Conservation (phyloP, 1,140 invertebrate species). For the Delia radicum region DNA sequence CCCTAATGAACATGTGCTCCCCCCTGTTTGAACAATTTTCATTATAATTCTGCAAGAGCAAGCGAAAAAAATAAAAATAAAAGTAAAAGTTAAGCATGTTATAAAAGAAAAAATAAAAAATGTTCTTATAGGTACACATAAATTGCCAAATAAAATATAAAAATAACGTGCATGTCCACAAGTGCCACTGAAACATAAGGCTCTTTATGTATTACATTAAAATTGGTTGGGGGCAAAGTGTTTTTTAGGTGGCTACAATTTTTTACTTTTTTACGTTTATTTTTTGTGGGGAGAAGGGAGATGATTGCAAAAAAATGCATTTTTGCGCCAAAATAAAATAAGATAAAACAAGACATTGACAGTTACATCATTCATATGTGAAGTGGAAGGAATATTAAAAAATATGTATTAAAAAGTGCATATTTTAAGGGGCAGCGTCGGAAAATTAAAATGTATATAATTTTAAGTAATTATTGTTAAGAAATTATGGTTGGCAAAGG, state of each 20-base stretch:
- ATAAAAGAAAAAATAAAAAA: neutral
- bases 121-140: neutral
- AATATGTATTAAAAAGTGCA: neutral
- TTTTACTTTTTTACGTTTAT: neutral
- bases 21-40: neutral
- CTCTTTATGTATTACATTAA: neutral
- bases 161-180: neutral
- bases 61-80: neutral
- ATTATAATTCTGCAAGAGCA: neutral
- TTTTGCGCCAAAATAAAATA: neutral
- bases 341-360: constrained; percentile 5
- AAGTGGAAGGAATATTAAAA: neutral
- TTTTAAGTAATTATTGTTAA: too few relatives aligned
- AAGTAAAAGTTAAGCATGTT: neutral
- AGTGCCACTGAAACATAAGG: neutral
- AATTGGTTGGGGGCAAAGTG: too few relatives aligned
- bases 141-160: too few relatives aligned
- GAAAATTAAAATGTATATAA: too few relatives aligned
- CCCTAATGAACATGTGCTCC: neutral
- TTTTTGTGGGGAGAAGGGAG: neutral
- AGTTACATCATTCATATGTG: constrained; percentile 9
- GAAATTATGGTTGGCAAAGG: too few relatives aligned
- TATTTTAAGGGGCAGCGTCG: too few relatives aligned
- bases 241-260: too few relatives aligned
- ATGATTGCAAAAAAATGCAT: neutral